phyloP scores from a whole-genome alignment of 2,797 vertebrate species.

The Pangasius mekongensis region DNA sequence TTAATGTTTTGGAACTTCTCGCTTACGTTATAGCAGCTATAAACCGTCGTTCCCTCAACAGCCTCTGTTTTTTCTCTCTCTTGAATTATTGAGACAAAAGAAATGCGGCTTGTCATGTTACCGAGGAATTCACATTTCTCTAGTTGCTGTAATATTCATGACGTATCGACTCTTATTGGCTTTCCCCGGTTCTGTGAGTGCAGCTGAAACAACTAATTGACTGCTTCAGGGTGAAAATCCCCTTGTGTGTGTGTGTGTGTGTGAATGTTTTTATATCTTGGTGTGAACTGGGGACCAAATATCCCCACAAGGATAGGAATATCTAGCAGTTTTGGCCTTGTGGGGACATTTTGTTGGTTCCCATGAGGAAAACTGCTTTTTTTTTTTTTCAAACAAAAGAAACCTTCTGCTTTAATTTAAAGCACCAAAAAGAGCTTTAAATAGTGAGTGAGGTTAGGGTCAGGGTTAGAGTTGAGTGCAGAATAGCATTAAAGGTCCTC shows the following conservation, averaged over 20 bases:
- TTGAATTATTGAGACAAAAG: background rate
- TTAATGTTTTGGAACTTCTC: background rate
- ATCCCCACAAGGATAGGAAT: background rate
- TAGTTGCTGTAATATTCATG: background rate
- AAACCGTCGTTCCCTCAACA: background rate
- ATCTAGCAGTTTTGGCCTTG: background rate
- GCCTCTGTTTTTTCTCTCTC: background rate
- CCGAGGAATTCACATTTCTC: background rate
- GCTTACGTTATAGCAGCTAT: background rate
- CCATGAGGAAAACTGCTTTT: background rate
- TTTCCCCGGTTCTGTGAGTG: background rate
- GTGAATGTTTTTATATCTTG: background rate
- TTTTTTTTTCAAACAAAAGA: background rate
- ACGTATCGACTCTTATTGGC: background rate
- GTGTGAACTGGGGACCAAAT: background rate
- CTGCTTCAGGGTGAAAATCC: background rate
- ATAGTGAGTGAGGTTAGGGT: background rate
- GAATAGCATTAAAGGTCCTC: background rate
- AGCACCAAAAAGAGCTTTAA: background rate
- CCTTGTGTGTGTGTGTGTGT: background rate
- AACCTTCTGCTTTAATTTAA: background rate
- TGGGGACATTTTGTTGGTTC: background rate
- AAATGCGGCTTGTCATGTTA: background rate
- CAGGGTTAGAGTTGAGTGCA: background rate
- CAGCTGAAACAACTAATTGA: background rate